These are phyloP conservation scores for Herminia tarsipennalis DNA, from an alignment of 2,888 invertebrate genomes.

Conservation along the genomic window DNA sequence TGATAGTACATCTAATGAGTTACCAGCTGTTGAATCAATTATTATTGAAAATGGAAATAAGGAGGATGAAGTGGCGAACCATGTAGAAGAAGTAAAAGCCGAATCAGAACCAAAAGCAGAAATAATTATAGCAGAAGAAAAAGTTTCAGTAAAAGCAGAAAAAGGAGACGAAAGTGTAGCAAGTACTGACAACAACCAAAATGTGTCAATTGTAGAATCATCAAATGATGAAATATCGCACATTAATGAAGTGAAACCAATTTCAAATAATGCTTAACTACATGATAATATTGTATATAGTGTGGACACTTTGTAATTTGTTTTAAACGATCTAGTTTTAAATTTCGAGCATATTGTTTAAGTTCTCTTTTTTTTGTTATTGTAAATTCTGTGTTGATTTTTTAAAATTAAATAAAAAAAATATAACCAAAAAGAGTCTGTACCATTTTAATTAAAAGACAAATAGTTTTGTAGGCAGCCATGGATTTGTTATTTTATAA, in stretches of 20 bases:
- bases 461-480: neutral
- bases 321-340: constrained; percentile 14
- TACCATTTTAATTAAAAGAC: neutral
- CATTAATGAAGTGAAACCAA: constrained; percentile 54
- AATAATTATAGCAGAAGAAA: neutral
- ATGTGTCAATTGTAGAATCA: constrained; percentile 33
- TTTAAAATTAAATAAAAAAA: no score
- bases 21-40: neutral
- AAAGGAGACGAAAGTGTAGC: constrained; percentile 22
- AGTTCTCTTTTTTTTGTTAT: neutral
- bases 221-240: constrained; percentile 51
- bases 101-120: no score
- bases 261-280: constrained; percentile 40
- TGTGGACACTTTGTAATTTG: constrained; percentile 37
- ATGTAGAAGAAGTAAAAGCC: no score
- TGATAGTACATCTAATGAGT: neutral
- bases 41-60: neutral
- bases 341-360: neutral
- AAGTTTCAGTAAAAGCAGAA: neutral
- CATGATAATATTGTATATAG: constrained; percentile 32
- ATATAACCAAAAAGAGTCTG: neutral
- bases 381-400: neutral
- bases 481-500: no score
- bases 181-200: constrained; percentile 17
- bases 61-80: neutral